Percentiles rank a stretch among this genome's conserved stretches.
Conservation (phyloP, 2,113 vertebrate species). For the Oenanthe melanoleuca region DNA sequence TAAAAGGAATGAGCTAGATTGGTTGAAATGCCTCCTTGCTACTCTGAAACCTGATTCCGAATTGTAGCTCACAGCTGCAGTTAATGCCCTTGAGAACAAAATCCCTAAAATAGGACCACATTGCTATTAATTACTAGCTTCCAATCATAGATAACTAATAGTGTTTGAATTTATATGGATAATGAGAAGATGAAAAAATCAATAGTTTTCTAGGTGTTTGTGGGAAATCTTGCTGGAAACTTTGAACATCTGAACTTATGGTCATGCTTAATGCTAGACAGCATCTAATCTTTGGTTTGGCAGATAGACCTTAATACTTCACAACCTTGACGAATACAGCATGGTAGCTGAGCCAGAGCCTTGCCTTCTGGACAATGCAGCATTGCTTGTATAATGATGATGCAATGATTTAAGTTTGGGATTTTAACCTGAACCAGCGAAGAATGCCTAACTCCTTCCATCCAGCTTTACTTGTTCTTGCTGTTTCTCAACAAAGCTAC, state of each 20-base stretch:
- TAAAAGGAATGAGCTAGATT: not conserved
- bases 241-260: not conserved
- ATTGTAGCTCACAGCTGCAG: not conserved
- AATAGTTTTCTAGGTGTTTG: not conserved
- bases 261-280: not conserved
- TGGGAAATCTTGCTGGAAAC: not conserved
- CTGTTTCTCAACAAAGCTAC: conserved; percentile 17
- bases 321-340: not conserved
- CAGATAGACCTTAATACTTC: not conserved
- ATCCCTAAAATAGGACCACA: not conserved
- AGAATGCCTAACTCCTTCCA: not conserved
- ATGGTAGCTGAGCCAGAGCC: not conserved
- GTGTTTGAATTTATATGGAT: not conserved
- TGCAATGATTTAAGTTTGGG: not conserved
- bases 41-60: not conserved
- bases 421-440: not conserved
- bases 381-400: not conserved
- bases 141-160: not conserved
- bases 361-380: not conserved
- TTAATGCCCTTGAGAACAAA: not conserved
- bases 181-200: not conserved
- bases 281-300: not conserved
- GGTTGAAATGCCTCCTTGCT: not conserved
- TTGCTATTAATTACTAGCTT: not conserved
- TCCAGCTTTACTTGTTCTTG: conserved; percentile 6